Evolutionary conservation across 1,140 invertebrate species (phyloP), one percentile per base, ranked within the genome.

Genomic region (Lethrus apterus): DNA sequence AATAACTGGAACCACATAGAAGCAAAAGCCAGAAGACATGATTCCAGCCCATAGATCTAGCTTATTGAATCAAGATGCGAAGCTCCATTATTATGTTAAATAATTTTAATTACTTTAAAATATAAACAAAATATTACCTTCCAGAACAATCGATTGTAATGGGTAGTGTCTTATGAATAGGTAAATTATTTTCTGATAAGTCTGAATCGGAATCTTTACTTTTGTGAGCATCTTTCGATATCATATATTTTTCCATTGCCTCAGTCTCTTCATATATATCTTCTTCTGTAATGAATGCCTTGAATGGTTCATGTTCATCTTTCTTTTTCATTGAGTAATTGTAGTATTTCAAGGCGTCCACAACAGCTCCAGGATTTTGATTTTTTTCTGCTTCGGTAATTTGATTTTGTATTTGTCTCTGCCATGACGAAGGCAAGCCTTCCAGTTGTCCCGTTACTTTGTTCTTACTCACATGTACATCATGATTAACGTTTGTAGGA

Each of bases 261-360:
- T 81, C 72, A 8, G 81, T 82, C 59, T 89, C 86, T 55, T 86
- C 83, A 50, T 80, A 78, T 40, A 88, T 85, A 2, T 77, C 72
- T 56, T 84, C 76, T 52, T 83, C 78, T 1, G 89, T 91, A 4
- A 86, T 77, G 44, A 89, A 78, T 5, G 80, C 81, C 62, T 91
- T 91, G 71, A 43, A 68, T 59, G 50, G 46, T 7, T 69, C 57
- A 30, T 64, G 63, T 17, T 70, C 71, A n/a, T 74, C 73, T 60
- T 81, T 81, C 50, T 84, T 83, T 57, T 85, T 86, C 33, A 88
- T 85, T 1, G 83, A 82, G 65, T 88, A 86, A 62, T 90, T 90
- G 62, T 93, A 94, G 64, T 88, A 94, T 59, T 92, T 91, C 20
- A 97, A 78, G 2, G 93, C 93, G 65, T 93, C 86, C 15, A 87